A percentile compares a stretch with the other conserved stretches of the same genome.
These are phyloP conservation scores for Cyphomyrus discorhynchus DNA, from an alignment of 2,113 vertebrate genomes.

Conservation along the genomic window DNA sequence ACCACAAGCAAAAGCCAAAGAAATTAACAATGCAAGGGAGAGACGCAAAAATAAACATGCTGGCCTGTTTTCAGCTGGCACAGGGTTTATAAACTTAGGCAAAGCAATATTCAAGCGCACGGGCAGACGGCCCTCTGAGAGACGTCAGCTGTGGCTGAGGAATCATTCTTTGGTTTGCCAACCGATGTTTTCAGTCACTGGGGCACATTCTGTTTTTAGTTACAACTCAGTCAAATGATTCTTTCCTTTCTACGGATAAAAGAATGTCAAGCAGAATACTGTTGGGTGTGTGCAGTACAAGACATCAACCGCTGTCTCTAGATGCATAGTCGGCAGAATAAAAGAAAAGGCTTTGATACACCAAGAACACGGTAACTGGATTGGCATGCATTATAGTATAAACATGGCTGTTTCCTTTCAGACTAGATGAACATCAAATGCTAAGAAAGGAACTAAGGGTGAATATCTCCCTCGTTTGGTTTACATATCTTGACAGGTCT, in stretches of 20 bases:
- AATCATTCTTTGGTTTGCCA: not conserved
- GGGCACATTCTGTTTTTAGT: not conserved
- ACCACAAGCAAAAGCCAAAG: slow-evolving; percentile 42
- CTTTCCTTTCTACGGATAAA: not conserved
- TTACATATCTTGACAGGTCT: not conserved
- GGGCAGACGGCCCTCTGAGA: not conserved
- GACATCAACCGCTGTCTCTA: not conserved
- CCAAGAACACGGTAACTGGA: not conserved
- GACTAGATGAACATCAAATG: not conserved
- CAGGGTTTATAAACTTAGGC: not conserved
- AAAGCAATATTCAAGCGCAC: not conserved
- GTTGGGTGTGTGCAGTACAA: not conserved
- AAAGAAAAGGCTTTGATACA: not conserved
- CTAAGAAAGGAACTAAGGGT: not conserved
- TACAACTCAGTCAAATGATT: not conserved
- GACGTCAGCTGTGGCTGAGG: slow-evolving; percentile 1
- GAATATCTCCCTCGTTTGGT: not conserved
- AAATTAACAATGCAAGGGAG: slow-evolving; percentile 48
- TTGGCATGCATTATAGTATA: not conserved
- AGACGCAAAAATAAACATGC: slow-evolving; percentile 37
- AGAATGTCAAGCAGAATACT: not conserved
- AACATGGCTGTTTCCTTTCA: not conserved
- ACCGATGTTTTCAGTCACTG: not conserved
- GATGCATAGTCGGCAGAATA: not conserved
- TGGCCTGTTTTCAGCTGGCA: slow-evolving; percentile 7